Evolutionary conservation across 2,113 vertebrate species (phyloP).

Genomic region (Podarcis cretensis): DNA sequence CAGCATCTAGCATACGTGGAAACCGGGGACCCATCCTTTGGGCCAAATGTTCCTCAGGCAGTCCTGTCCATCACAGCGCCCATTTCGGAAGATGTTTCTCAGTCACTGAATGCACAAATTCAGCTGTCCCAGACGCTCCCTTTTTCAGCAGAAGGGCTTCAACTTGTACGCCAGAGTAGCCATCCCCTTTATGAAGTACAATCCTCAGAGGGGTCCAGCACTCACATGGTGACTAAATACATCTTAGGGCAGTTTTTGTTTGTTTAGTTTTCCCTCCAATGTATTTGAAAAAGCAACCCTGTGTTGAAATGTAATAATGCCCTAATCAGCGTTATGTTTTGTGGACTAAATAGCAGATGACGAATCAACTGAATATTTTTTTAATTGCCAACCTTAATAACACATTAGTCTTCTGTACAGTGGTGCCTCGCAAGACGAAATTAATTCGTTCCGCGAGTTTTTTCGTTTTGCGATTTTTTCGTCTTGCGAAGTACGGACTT

Average conservation of each 20-base stretch:
- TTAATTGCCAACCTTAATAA: neutral
- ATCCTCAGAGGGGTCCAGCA: conserved; percentile 55
- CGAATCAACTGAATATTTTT: neutral
- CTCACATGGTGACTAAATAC: conserved; percentile 77
- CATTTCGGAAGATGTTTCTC: conserved; percentile 42
- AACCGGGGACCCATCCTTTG: conserved; percentile 65
- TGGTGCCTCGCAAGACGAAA: too few relatives aligned
- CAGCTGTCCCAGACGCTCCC: conserved; percentile 46
- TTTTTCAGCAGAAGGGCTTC: conserved; percentile 62
- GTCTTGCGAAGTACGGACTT: too few relatives aligned
- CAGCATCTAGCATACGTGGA: conserved; percentile 72
- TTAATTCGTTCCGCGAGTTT: too few relatives aligned
- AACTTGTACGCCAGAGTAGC: conserved; percentile 71
- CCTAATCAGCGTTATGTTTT: neutral
- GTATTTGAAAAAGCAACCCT: neutral
- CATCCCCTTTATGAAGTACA: conserved; percentile 78
- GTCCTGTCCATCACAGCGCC: conserved; percentile 37
- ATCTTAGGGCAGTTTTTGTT: neutral
- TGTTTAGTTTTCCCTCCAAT: neutral
- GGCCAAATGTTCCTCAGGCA: conserved; percentile 57
- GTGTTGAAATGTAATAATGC: neutral
- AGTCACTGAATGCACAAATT: neutral
- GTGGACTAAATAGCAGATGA: neutral
- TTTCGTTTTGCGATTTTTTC: too few relatives aligned
- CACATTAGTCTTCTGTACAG: neutral